Percentiles rank a stretch among this genome's conserved stretches.
Evolutionary conservation across 2,888 invertebrate species (phyloP).

Genomic region (Scaptomyza cyrtandrae): DNA sequence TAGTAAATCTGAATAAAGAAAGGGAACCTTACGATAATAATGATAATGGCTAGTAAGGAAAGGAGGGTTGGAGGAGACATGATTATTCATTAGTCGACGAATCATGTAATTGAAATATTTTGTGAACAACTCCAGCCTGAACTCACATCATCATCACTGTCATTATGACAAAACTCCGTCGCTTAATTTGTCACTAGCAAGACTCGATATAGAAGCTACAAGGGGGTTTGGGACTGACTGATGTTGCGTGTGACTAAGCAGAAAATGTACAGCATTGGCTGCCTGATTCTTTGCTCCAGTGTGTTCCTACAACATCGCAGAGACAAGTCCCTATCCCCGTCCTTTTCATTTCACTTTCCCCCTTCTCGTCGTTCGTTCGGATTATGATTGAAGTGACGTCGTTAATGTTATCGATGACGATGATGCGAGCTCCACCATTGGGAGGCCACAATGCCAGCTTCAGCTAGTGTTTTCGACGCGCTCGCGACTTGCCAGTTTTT

Average conservation of each 20-base stretch:
- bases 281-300: slow-evolving; percentile 15
- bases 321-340: slow-evolving; percentile 19
- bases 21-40: slow-evolving; percentile 8
- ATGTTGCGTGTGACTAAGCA: slow-evolving; percentile 67
- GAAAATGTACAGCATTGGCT: slow-evolving; percentile 52
- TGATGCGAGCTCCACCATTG: slow-evolving; percentile 7
- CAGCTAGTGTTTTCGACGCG: slow-evolving; percentile 23
- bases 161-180: slow-evolving; percentile 43
- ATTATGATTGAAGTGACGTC: slow-evolving; percentile 81
- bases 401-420: slow-evolving; percentile 72
- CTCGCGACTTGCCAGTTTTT: slow-evolving; percentile 9
- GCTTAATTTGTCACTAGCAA: slow-evolving; percentile 76
- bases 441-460: background rate
- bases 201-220: slow-evolving; percentile 27
- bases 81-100: slow-evolving; percentile 54
- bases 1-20: background rate
- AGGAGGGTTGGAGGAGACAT: slow-evolving; percentile 37
- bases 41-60: slow-evolving; percentile 25
- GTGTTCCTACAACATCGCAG: slow-evolving; percentile 23
- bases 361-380: slow-evolving; percentile 17
- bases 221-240: slow-evolving; percentile 52
- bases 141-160: slow-evolving; percentile 29
- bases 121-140: slow-evolving; percentile 17
- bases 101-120: slow-evolving; percentile 74
- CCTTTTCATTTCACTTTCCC: background rate